Evolutionary conservation across 1,140 invertebrate species (phyloP).

Genomic region (Doryteuthis pealeii): DNA sequence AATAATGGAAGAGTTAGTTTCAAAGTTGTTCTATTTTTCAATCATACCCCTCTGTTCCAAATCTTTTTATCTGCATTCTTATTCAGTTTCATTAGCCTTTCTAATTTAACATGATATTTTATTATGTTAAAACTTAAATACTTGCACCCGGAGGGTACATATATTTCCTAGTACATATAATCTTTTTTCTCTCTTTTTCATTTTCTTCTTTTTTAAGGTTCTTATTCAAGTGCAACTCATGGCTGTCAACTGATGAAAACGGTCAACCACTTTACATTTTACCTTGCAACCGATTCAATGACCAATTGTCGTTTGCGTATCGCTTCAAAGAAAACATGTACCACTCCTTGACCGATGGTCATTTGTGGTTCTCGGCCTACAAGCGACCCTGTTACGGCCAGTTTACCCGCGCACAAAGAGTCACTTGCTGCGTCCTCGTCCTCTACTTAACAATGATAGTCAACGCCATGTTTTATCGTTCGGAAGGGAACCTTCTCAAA

Average conservation of each 20-base stretch:
- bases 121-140: too few species aligned
- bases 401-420: conserved; percentile 58
- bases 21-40: too few species aligned
- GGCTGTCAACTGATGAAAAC: background rate
- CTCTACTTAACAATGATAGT: conserved; percentile 58
- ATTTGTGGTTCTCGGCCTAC: conserved; percentile 57
- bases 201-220: background rate
- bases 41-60: too few species aligned
- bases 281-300: background rate
- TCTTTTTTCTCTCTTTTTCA: too few species aligned
- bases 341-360: conserved; percentile 26
- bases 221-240: background rate
- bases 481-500: conserved; percentile 13
- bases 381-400: conserved; percentile 48
- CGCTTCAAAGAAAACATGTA: background rate
- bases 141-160: too few species aligned
- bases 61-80: too few species aligned
- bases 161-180: too few species aligned
- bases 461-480: conserved; percentile 58
- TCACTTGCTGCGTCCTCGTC: conserved; percentile 51
- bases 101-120: too few species aligned
- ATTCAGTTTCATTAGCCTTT: too few species aligned
- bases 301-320: background rate
- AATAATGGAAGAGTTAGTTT: too few species aligned
- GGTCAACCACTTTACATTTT: background rate